Evolutionary conservation across 2,888 invertebrate genomes (phyloP), one percentile per base, ranked within the genome.

Genomic region (Sepiola atlantica): DNA sequence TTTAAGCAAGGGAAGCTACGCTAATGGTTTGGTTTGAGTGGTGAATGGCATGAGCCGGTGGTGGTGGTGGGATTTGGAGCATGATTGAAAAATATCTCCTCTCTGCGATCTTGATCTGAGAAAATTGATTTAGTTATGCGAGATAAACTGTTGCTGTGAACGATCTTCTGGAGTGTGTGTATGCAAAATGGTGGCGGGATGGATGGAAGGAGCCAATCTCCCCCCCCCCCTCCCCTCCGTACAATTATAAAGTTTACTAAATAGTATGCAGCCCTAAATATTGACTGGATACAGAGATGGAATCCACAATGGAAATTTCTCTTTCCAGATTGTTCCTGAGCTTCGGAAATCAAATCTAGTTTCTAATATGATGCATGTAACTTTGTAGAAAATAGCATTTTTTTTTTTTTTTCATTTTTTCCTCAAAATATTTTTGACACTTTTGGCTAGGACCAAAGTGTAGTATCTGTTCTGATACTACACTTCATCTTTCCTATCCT

Each of bases 71-170:
- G 77, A 32, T 77, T 45, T 14, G 16, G n/a, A 32, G 32, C 12
- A 77, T 77, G 77, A 77, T 77, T 77, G 77, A 77, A 77, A 77
- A 77, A 77, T 77, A 77, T 77, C 77, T 77, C 77, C 77, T 77
- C 77, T 16, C 77, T 77, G 77, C n/a, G 77, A 77, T 77, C 77
- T 77, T 77, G 77, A 77, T 77, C 77, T 77, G 77, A 77, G 77
- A 77, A 77, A 77, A 77, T 77, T 77, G 77, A 77, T 77, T 77
- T 77, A 32, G n/a, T 77, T 77, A 77, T 77, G 77, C n/a, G 77
- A 77, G 77, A 77, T 77, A 77, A 77, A 77, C 77, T 77, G 77
- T 77, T 77, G 77, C 77, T 77, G 77, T 77, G 77, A 32, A 77
- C n/a, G 77, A 77, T 77, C 77, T 77, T n/a, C 77, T 77, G 14